These are phyloP conservation scores for Smittia aterrima DNA, from an alignment of 2,888 invertebrate genomes.

Conservation along the genomic window DNA sequence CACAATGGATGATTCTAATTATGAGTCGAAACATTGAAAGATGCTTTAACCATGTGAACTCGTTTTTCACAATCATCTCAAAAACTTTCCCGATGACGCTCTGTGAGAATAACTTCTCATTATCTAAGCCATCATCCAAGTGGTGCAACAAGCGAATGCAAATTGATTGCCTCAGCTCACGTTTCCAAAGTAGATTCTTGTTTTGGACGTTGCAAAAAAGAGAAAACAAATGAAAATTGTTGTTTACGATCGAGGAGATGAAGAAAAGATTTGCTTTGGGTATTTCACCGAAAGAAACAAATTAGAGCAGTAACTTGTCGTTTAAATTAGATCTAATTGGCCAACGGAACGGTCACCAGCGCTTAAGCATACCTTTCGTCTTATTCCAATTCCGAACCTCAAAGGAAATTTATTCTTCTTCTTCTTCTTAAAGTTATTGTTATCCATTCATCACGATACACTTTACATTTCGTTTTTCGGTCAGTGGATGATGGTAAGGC, in stretches of 20 bases:
- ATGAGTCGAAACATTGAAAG: background rate
- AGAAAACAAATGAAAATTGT: background rate
- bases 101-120: background rate
- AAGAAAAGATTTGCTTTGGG: too few relatives aligned
- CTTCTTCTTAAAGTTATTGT: background rate
- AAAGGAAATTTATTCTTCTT: too few relatives aligned
- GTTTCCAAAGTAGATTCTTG: background rate
- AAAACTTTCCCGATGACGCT: background rate
- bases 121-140: background rate
- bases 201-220: too few relatives aligned
- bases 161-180: slow-evolving; percentile 11
- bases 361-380: too few relatives aligned
- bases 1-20: slow-evolving; percentile 27
- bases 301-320: background rate
- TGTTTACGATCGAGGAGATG: background rate
- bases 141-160: background rate
- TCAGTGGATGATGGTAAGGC: background rate
- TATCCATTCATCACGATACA: slow-evolving; percentile 19
- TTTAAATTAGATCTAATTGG: too few relatives aligned
- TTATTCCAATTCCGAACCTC: too few relatives aligned
- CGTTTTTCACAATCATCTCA: background rate
- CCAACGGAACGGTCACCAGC: too few relatives aligned
- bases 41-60: slow-evolving; percentile 19
- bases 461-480: slow-evolving; percentile 8
- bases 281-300: too few relatives aligned